A percentile compares a stretch with the other conserved stretches of the same genome.
These are phyloP conservation scores for Tympanuchus pallidicinctus DNA, from an alignment of 2,113 vertebrate species.

Conservation along the genomic window DNA sequence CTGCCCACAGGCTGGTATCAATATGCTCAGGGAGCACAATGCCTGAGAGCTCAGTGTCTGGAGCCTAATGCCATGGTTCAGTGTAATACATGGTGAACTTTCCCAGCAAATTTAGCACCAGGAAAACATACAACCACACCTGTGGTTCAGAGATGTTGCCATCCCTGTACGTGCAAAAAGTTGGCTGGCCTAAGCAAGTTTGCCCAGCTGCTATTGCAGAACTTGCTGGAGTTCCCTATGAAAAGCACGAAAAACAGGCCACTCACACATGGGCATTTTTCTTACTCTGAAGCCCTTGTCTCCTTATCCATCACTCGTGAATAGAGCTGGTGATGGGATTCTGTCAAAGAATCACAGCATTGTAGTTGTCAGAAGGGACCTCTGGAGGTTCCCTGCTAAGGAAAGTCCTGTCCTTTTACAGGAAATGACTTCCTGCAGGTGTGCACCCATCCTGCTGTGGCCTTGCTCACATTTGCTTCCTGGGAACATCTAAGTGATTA, in stretches of 20 bases:
- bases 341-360: not conserved
- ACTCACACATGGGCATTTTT: not conserved
- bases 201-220: not conserved
- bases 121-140: not conserved
- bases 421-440: not conserved
- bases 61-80: not conserved
- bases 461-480: constrained; percentile 23
- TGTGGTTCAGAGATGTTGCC: not conserved
- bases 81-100: not conserved
- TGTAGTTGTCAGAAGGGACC: not conserved
- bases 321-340: not conserved
- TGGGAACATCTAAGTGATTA: not conserved
- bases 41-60: not conserved
- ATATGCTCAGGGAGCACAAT: not conserved
- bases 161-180: not conserved
- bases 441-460: not conserved
- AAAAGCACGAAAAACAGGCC: not conserved
- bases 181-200: not conserved
- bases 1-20: not conserved
- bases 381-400: not conserved
- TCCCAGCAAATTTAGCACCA: not conserved
- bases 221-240: not conserved
- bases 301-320: not conserved
- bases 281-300: not conserved
- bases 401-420: not conserved